Percentiles rank a stretch among this genome's conserved stretches.
These are phyloP conservation scores for Urocolius indicus DNA, from an alignment of 2,113 vertebrate genomes.

Conservation along the genomic window DNA sequence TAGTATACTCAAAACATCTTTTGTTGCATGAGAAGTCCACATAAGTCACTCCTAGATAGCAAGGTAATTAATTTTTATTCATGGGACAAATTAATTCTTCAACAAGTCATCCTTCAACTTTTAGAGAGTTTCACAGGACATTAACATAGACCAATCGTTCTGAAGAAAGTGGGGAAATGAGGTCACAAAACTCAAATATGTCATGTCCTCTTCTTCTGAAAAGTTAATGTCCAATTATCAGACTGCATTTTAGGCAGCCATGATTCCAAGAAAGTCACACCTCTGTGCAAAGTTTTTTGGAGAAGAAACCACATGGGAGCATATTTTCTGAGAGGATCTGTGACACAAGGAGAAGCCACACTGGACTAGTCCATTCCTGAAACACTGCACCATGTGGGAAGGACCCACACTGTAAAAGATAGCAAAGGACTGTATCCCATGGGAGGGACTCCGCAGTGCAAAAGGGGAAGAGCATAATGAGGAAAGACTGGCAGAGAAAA, in stretches of 20 bases:
- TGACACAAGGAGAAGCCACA: background rate
- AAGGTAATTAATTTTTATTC: background rate
- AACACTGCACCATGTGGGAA: background rate
- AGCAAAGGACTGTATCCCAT: background rate
- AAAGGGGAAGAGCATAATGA: background rate
- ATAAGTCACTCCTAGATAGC: background rate
- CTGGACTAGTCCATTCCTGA: background rate
- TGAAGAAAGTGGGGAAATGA: background rate
- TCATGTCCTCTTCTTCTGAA: background rate
- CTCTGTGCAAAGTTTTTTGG: background rate
- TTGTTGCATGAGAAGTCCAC: background rate
- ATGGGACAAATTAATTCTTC: background rate
- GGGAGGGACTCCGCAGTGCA: background rate
- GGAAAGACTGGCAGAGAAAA: background rate
- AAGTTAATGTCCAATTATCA: background rate
- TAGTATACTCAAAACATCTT: background rate
- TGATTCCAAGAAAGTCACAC: background rate
- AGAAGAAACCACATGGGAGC: background rate
- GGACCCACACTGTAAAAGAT: background rate
- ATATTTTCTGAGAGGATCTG: background rate
- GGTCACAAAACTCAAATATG: background rate
- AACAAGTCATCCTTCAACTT: background rate
- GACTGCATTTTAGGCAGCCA: background rate
- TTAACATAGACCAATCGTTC: background rate
- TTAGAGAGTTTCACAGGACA: background rate